Evolutionary conservation across 1,140 invertebrate species (phyloP).

Genomic region (Aphidius gifuensis): DNA sequence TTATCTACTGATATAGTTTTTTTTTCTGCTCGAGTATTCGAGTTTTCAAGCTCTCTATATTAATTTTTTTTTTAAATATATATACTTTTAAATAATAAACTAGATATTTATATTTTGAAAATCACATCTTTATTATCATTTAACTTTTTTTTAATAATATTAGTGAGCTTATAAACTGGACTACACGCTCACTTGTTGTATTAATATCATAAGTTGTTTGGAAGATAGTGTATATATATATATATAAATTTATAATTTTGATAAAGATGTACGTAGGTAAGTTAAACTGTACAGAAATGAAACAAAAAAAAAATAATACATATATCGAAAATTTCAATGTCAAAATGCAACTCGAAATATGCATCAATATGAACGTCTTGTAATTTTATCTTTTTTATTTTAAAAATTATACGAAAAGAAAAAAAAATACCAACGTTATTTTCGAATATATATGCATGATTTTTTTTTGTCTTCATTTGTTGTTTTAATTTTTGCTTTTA

Average conservation of each 20-base stretch:
- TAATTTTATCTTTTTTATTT: too few species aligned
- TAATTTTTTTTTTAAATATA: not conserved
- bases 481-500: too few species aligned
- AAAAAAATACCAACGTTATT: not conserved
- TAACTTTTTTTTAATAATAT: not conserved
- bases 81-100: not conserved
- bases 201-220: not conserved
- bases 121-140: not conserved
- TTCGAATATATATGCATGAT: not conserved
- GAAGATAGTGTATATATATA: not conserved
- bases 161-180: slow-evolving; percentile 21
- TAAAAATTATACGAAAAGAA: not conserved
- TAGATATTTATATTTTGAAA: not conserved
- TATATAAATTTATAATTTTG: not conserved
- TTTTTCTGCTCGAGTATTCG: not conserved
- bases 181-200: slow-evolving; percentile 8
- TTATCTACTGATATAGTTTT: not conserved
- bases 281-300: slow-evolving; percentile 12
- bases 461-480: not conserved
- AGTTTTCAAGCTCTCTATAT: slow-evolving; percentile 19
- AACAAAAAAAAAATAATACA: not conserved
- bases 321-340: not conserved
- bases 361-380: too few species aligned
- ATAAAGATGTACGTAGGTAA: slow-evolving; percentile 11
- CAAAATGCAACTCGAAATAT: too few species aligned